phyloP scores from a whole-genome alignment of 2,888 invertebrate species.

The Trachelus stipa region DNA sequence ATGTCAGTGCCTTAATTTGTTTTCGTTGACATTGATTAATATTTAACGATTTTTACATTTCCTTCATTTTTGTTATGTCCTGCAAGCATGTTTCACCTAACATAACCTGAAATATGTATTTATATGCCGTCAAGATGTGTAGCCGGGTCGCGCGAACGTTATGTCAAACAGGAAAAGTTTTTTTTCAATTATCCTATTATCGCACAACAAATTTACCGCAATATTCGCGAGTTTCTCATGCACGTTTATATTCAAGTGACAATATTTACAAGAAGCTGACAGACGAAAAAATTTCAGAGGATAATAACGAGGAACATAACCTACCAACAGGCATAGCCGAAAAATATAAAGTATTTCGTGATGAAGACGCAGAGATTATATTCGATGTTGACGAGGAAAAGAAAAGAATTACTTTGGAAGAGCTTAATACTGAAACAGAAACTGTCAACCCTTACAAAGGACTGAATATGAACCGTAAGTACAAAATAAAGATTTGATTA shows the following conservation, averaged over 20 bases:
- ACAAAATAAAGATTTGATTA: constrained; percentile 10
- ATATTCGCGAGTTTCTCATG: constrained; percentile 31
- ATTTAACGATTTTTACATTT: too few species aligned
- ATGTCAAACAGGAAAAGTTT: constrained; percentile 32
- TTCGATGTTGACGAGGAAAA: constrained; percentile 80
- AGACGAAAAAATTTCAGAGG: constrained; percentile 21
- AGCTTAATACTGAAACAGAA: constrained; percentile 56
- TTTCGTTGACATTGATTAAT: too few species aligned
- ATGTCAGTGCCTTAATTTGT: too few species aligned
- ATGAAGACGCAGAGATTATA: constrained; percentile 77
- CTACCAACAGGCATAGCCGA: constrained; percentile 66
- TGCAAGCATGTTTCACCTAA: constrained; percentile 3
- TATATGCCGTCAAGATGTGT: constrained; percentile 31
- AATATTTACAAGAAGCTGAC: constrained; percentile 17
- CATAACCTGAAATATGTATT: constrained; percentile 24
- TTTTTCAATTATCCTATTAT: constrained; percentile 12
- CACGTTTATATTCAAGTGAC: constrained; percentile 30
- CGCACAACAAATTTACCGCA: constrained; percentile 34
- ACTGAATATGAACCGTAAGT: constrained; percentile 73
- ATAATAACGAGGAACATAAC: constrained; percentile 32
- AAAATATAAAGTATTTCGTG: constrained; percentile 79
- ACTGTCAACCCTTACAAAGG: constrained; percentile 75
- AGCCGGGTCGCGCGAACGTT: constrained; percentile 33
- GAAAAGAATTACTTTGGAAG: constrained; percentile 51
- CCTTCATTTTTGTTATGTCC: not conserved